A percentile compares a stretch with the other conserved stretches of the same genome.
Conservation (phyloP, 2,888 invertebrate species). For the Vannuccia rotundouncinata region DNA sequence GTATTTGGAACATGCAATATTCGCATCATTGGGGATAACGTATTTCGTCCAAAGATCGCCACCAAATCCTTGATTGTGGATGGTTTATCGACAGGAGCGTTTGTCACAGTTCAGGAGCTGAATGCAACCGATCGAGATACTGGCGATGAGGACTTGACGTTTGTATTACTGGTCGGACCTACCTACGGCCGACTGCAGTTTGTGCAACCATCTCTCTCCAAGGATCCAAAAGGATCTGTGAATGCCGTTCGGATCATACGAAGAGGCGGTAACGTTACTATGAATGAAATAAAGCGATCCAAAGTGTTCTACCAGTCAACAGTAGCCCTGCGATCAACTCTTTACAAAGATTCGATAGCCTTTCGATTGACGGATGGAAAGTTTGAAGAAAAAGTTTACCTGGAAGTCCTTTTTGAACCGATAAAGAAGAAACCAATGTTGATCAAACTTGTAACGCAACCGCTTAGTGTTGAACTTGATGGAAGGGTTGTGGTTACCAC, state of each 20-base stretch:
- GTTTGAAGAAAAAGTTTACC: background rate
- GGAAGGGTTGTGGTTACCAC: slow-evolving; percentile 20
- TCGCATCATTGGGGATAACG: slow-evolving; percentile 21
- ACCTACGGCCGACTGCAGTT: background rate
- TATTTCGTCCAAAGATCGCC: background rate
- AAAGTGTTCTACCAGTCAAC: background rate
- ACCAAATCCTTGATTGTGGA: slow-evolving; percentile 7
- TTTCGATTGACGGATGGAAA: background rate
- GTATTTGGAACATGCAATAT: slow-evolving; percentile 10
- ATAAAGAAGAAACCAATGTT: background rate
- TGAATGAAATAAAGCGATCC: background rate
- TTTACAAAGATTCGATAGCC: background rate
- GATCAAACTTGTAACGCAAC: background rate
- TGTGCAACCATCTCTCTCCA: background rate
- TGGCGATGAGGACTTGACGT: background rate
- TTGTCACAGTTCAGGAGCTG: background rate
- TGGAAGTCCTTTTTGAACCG: background rate
- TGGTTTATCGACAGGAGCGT: background rate
- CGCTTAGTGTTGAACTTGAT: slow-evolving; percentile 25
- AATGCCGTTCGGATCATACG: background rate
- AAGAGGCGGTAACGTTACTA: background rate
- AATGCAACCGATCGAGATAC: slow-evolving; percentile 32
- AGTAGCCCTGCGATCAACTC: background rate
- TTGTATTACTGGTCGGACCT: background rate
- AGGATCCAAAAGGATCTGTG: background rate